phyloP scores from a whole-genome alignment of 2,113 vertebrate species.

The Xyliphius kryptos region DNA sequence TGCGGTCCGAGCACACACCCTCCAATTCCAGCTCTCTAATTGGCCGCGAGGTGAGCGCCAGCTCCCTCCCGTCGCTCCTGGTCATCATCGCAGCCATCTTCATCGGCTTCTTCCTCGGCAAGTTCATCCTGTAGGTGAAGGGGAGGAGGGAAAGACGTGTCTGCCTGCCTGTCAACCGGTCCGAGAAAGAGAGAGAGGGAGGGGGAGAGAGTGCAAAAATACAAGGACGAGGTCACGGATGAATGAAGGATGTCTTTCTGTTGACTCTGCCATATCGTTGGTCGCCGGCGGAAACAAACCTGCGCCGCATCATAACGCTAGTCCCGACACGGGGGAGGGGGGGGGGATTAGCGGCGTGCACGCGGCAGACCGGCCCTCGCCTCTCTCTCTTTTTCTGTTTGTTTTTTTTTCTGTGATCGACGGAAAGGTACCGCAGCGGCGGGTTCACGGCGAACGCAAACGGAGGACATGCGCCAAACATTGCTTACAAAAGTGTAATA shows the following conservation, averaged over 20 bases:
- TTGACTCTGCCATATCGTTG: constrained; percentile 90
- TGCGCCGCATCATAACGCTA: constrained; percentile 84
- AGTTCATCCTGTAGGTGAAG: constrained; percentile 96
- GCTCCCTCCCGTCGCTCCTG: constrained; percentile 91
- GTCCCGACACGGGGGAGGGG: constrained; percentile 31
- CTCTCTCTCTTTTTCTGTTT: constrained; percentile 40
- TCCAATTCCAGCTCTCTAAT: constrained; percentile 71
- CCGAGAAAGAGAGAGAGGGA: constrained; percentile 13
- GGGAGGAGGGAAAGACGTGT: constrained; percentile 68
- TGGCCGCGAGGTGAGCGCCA: constrained; percentile 77
- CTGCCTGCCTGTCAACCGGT: constrained; percentile 35
- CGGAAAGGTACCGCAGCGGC: too few relatives aligned
- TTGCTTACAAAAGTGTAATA: constrained; percentile 59
- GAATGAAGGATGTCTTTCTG: constrained; percentile 67
- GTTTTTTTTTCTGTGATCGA: too few relatives aligned
- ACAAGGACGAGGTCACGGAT: constrained; percentile 47
- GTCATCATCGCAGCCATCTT: constrained; percentile 99
- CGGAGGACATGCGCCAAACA: constrained; percentile 64
- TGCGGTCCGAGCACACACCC: constrained; percentile 79
- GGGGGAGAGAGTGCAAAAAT: constrained; percentile 55
- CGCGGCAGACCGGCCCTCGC: constrained; percentile 62
- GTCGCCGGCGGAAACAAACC: constrained; percentile 74
- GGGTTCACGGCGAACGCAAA: constrained; percentile 40
- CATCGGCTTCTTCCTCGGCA: constrained; percentile 99
- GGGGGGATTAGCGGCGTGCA: constrained; percentile 26